Evolutionary conservation across 2,113 vertebrate species (phyloP), one percentile per base, ranked within the genome.

Genomic region (Phoenicopterus ruber): DNA sequence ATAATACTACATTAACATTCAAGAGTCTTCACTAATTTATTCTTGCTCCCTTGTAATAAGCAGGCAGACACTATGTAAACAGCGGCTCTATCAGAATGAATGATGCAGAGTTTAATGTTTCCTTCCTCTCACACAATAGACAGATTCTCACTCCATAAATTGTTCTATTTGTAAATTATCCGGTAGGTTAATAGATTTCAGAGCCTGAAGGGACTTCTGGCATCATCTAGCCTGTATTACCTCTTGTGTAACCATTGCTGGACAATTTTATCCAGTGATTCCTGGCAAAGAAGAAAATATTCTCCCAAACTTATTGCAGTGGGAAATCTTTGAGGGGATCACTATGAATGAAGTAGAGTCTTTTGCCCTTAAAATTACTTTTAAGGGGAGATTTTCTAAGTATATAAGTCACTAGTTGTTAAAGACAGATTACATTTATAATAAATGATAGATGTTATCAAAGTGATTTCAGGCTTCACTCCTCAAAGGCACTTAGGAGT

Each of bases 401-500:
- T 46, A 34, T 74, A 5, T 36, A 91, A 76, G 32, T 78, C 52
- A 79, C 18, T 38, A 69, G 17, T 15, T 50, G 55, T 78, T 89
- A 85, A 88, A 85, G 66, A 32, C 28, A 88, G 24, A 74, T 82
- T 66, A 58, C 24, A 17, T 80, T 85, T 87, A 52, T 57, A 65
- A 67, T 72, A 91, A 87, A 96, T 65, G 2, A 85, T 58, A 87
- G 54, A 69, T 50, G 34, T 34, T 93, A 88, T 88, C 44, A 32
- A 90, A 87, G 82, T 73, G 54, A 91, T 94, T 95, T 93, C 58
- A 87, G 90, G 78, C 70, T 93, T 91, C 46, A n/a, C 18, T 87
- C 78, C 58, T 86, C 74, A 90, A 79, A 88, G 49, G 54, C 71
- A 85, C 76, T 94, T 91, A 87, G 71, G 36, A 85, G 12, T 47